Percentiles rank a stretch among this genome's conserved stretches.
These are phyloP conservation scores for Nasonia giraulti DNA, from an alignment of 1,140 invertebrate genomes.

Conservation along the genomic window DNA sequence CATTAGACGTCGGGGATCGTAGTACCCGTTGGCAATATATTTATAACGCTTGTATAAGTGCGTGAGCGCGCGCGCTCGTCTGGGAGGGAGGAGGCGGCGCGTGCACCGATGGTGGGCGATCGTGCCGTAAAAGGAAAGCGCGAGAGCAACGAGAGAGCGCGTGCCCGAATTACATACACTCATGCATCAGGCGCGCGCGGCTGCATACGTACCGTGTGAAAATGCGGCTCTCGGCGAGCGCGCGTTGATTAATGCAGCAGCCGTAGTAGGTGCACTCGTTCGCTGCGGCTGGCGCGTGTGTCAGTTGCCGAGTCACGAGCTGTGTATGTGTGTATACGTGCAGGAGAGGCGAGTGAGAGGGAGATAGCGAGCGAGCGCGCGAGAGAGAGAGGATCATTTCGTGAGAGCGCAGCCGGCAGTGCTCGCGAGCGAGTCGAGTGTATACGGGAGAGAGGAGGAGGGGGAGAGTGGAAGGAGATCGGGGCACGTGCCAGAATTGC, in stretches of 20 bases:
- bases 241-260: conserved; percentile 42
- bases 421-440: conserved; percentile 32
- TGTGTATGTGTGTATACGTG: conserved; percentile 6
- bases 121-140: neutral
- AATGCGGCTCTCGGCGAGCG: conserved; percentile 15
- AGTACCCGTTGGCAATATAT: neutral
- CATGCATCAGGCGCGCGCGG: neutral
- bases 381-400: conserved; percentile 47
- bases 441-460: conserved; percentile 46
- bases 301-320: conserved; percentile 2
- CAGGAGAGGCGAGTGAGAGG: neutral
- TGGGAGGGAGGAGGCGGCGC: neutral
- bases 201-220: conserved; percentile 42
- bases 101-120: neutral
- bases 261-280: conserved; percentile 8
- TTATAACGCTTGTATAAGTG: neutral
- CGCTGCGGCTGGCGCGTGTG: neutral
- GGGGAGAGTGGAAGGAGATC: conserved; percentile 48
- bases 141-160: neutral
- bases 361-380: conserved; percentile 42
- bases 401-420: conserved; percentile 58
- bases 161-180: conserved; percentile 28
- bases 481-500: conserved; percentile 64
- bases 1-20: neutral
- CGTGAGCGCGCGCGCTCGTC: too few relatives aligned